Evolutionary conservation across 1,140 invertebrate genomes (phyloP), one percentile per base, ranked within the genome.

Genomic region (Danaus melanippus): DNA sequence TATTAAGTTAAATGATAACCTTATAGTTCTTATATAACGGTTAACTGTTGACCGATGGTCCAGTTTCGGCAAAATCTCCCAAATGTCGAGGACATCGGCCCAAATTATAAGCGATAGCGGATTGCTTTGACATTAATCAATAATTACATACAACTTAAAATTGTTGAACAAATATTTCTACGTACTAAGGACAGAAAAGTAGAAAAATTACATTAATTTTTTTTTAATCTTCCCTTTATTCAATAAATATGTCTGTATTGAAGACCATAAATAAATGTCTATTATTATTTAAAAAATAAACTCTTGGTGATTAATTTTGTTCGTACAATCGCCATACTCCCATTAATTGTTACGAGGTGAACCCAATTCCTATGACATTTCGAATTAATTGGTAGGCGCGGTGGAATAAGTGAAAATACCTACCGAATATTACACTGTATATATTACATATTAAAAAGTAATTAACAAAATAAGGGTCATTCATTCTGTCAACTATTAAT

Each of bases 361-460:
- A 69, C 64, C 68, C 64, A 66, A 77, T 77, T 69, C 67, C 55
- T 76, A 77, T 83, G 79, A 80, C 79, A 82, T 80, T 83, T 83
- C 79, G 75, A 83, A 80, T 79, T 79, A 82, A 83, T 82, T 77
- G 75, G 60, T 71, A 71, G 79, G 76, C 66, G 79, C 75, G 74
- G 74, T 66, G 54, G 54, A 58, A 63, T 71, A 70, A 79, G 73
- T 69, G 76, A 74, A 79, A 79, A 77, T 77, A 64, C 69, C 65
- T 67, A 66, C 56, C 60, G 65, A 60, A 65, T 63, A 67, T 68
- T 69, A 67, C 64, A 62, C 67, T 15, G n/a, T 5, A 1, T 12
- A 8, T 42, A 42, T 9, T n/a, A n/a, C n/a, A n/a, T n/a, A 11
- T 11, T 39, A 6, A 7, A 50, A 15, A 10, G 9, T 32, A 48